These are phyloP conservation scores for Pachycephala philippinensis DNA, from an alignment of 2,113 vertebrate genomes.

Conservation along the genomic window DNA sequence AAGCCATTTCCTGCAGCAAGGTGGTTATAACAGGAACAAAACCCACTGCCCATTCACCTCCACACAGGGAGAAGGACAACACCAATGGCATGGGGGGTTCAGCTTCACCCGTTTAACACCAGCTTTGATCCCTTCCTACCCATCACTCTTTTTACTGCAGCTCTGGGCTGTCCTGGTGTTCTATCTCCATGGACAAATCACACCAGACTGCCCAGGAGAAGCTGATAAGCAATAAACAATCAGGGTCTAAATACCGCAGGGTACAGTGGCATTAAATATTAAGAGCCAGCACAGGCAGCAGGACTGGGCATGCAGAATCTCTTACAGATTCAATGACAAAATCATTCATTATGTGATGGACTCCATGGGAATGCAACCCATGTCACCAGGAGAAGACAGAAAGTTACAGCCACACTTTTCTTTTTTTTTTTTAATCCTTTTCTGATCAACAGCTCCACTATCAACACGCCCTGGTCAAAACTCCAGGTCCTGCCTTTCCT, in stretches of 20 bases:
- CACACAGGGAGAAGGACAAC: neutral
- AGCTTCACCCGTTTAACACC: neutral
- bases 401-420: neutral
- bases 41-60: neutral
- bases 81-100: neutral
- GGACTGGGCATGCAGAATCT: neutral
- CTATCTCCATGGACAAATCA: neutral
- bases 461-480: accelerated
- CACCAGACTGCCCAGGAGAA: neutral
- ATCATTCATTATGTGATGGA: neutral
- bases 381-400: neutral
- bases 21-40: neutral
- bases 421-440: neutral
- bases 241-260: neutral
- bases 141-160: neutral
- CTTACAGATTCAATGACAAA: neutral
- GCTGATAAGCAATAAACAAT: slow-evolving; percentile 2
- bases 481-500: neutral
- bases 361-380: neutral
- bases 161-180: neutral
- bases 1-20: neutral
- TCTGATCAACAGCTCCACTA: neutral
- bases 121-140: neutral
- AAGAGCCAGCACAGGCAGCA: neutral
- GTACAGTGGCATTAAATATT: neutral